A percentile compares a stretch with the other conserved stretches of the same genome.
Conservation (phyloP, 2,888 invertebrate genomes). For the Synergus gifuensis region DNA sequence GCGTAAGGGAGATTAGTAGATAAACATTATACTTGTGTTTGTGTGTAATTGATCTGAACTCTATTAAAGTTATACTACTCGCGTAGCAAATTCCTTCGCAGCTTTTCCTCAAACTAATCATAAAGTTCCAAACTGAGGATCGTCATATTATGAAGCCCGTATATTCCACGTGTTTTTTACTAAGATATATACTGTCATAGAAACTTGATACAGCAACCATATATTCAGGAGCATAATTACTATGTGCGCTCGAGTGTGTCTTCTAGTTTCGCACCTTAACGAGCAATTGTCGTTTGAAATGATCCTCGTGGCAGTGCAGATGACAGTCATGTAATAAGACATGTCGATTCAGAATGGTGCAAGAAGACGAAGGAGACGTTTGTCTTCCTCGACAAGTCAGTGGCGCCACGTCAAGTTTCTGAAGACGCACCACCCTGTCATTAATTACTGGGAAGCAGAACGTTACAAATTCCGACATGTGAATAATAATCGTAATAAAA, state of each 20-base stretch:
- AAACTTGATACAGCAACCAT: background rate
- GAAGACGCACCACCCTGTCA: background rate
- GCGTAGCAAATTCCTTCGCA: background rate
- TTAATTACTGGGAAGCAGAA: background rate
- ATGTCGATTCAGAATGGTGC: background rate
- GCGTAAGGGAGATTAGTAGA: background rate
- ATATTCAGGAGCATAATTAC: conserved; percentile 69
- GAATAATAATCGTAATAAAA: background rate
- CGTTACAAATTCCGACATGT: background rate
- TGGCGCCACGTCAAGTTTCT: background rate
- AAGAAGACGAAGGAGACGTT: conserved; percentile 6
- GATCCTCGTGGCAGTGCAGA: conserved; percentile 41
- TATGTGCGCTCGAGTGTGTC: conserved; percentile 69
- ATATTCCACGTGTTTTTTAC: background rate
- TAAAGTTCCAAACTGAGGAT: background rate
- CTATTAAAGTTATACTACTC: background rate
- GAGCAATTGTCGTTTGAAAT: conserved; percentile 60
- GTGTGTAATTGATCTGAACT: background rate
- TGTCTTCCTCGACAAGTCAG: background rate
- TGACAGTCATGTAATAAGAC: conserved; percentile 49
- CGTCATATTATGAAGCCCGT: background rate
- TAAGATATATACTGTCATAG: background rate
- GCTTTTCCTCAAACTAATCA: background rate
- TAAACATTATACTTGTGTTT: background rate
- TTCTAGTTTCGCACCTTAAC: conserved; percentile 70